phyloP scores from a whole-genome alignment of 2,888 invertebrate species.

The Ochropleura leucogaster region DNA sequence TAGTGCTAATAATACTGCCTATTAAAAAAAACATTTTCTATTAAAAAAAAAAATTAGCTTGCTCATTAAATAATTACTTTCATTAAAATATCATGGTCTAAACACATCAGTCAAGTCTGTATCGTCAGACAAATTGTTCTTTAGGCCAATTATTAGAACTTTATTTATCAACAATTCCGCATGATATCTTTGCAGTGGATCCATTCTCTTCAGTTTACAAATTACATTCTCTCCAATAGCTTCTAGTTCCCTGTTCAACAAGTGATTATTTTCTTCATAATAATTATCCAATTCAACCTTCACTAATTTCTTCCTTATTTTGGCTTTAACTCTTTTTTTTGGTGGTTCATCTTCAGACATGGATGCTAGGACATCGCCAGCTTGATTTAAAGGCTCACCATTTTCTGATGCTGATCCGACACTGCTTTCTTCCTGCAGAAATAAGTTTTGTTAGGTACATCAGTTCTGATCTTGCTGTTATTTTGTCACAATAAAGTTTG shows the following conservation, averaged over 20 bases:
- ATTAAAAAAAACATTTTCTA: neutral
- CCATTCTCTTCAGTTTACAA: conserved; percentile 74
- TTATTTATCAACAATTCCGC: conserved; percentile 75
- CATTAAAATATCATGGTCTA: conserved; percentile 33
- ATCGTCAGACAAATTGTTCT: conserved; percentile 67
- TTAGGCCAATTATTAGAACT: conserved; percentile 72
- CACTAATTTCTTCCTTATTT: conserved; percentile 14
- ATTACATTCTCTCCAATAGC: conserved; percentile 73
- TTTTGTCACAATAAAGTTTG: conserved; percentile 7
- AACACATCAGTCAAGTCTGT: conserved; percentile 70
- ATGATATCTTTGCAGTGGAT: conserved; percentile 67
- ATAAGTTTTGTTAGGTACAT: neutral
- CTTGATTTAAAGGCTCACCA: conserved; percentile 23
- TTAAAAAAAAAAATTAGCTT: neutral
- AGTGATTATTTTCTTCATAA: conserved; percentile 35
- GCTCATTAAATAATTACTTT: no score
- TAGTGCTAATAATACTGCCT: neutral
- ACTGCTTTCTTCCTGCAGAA: conserved; percentile 40
- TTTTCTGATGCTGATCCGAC: conserved; percentile 18
- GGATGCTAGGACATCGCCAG: conserved; percentile 50
- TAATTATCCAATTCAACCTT: conserved; percentile 45
- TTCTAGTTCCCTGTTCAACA: conserved; percentile 68
- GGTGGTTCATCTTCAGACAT: conserved; percentile 47
- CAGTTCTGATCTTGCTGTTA: neutral
- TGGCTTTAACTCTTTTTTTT: conserved; percentile 42